Base-by-base conservation (phyloP, 2,113 vertebrate species). In the Marcusenius ussheri region DNA sequence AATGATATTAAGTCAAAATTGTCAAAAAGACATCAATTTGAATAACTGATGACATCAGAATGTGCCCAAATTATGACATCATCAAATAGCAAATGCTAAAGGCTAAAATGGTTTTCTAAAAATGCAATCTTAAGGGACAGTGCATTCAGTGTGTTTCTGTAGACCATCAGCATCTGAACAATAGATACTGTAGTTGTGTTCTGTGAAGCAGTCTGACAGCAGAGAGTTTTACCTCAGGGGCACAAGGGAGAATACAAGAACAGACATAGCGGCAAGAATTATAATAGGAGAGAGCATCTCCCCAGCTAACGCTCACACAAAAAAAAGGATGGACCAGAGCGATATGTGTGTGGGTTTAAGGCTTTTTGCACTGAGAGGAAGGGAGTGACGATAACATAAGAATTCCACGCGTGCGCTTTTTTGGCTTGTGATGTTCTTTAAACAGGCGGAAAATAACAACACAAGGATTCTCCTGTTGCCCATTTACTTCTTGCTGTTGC, bases 401-500 rank as follows among this genome's bases (percentile, higher is more conserved):
- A 86, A 45, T 85, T 88, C 56, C 87, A 74, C 74, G 13, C 77
- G 42, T 46, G 39, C 13, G n/a, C 89, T 77, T 58, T 90, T 88
- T 31, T 90, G 70, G 74, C 42, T 27, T 50, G 66, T 92, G 83
- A 88, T 91, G 51, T 49, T 90, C 62, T 77, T 77, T 56, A 77
- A 31, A 90, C 87, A 87, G 88, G 83, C 88, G 47, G 35, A 10
- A 50, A 42, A 84, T 24, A 47, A 88, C 27, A 13, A 62, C 42
- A 88, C 88, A 5, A 91, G 90, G 90, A 92, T 92, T 85, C 90
- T 92, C 90, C 90, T 87, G 46, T 51, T 88, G 89, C 88, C 88
- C 92, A 88, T 62, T 80, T 62, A 91, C 89, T 89, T 92, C 89
- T 58, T 86, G 31, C 83, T 51, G 92, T 94, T 90, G 49, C 93